Evolutionary conservation across 2,113 vertebrate genomes (phyloP), one percentile per base, ranked within the genome.

Genomic region (Asarcornis scutulata): DNA sequence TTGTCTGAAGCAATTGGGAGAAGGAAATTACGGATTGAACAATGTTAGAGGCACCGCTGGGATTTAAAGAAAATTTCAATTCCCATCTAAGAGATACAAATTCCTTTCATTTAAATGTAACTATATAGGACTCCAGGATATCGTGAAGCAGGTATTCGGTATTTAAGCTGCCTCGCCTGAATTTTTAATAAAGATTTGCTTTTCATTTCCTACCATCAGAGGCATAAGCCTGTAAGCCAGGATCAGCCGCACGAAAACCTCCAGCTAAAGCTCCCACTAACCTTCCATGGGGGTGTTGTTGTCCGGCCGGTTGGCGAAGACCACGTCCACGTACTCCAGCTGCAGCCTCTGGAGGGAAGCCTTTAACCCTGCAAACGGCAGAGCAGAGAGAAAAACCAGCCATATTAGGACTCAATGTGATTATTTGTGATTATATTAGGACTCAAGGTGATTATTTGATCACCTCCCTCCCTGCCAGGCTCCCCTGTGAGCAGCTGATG

Each of bases 211-310:
- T 79, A 18, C 40, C 31, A 5, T 42, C 55, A 75, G 13, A 59
- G 1, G 52, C 32, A 18, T 23, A 55, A 96, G 53, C 72, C 82
- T 4, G 16, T 63, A 18, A 82, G 59, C 50, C 72, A 38, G 76
- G 73, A 52, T 64, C 92, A 95, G 63, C 42, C 77, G 34, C 1
- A 3, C 9, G 38, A 42, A 75, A 91, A 25, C 48, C 42, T 40
- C 42, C 10, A 25, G 20, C n/a, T 16, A 48, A 56, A 76, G 69
- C 56, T 59, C 14, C 48, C 87, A 98, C 99, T 98, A 50, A 99
- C 99, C 99, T 98, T 99, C 99, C 99, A 99, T 99, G 32, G 99
- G 99, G 14, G 99, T 99, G 87, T 99, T 99, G 93, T 98, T 99
- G 97, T 99, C 99, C 0, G 99, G 99, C 7, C 99, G 98, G 96